Base-by-base conservation (phyloP, 2,113 vertebrate genomes). In the Calidris pugnax region DNA sequence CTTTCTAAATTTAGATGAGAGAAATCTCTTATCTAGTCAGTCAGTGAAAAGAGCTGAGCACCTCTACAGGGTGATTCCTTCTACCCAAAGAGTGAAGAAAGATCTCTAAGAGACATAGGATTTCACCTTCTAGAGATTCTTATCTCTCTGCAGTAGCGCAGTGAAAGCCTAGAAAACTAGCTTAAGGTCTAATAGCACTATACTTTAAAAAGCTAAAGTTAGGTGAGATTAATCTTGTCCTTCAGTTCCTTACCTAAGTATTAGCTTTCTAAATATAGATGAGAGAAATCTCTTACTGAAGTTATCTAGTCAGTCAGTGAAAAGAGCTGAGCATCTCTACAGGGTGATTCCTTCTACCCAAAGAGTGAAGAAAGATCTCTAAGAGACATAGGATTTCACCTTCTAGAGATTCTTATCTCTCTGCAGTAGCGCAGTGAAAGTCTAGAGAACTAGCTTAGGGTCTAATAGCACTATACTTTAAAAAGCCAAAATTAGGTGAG, bases 1-100 rank as follows among this genome's bases (percentile, higher is more conserved):
- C 57, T 85, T 33, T 81, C 64, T 91, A 88, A 85, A 94, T 68
- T 82, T 51, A 85, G 73, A 68, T 26, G 51, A 87, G 21, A 89
- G 80, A 82, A 95, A 91, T 51, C 60, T 53, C 73, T 71, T 64
- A 43, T 27, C 33, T 59, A 87, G 67, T 90, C 48, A 75, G 32
- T 21, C 39, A 78, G 15, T 27, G 72, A 55, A 92, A 87, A 67
- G 16, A 81, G 55, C 32, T 82, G 32, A 84, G n/a, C 60, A 28
- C 59, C 33, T 92, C 72, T 32, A 45, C 8, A 45, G 19, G 16
- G 32, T 73, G 45, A 92, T 37, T 88, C 27, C 22, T 55, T n/a
- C 45, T 73, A 12, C 50, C 9, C 28, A 18, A 43, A 55, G 23
- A 43, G 37, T 28, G 26, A 35, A 47, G 33, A 39, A 41, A 57